A percentile compares a stretch with the other conserved stretches of the same genome.
Conservation (phyloP, 2,797 vertebrate genomes). For the Centroberyx gerrardi region DNA sequence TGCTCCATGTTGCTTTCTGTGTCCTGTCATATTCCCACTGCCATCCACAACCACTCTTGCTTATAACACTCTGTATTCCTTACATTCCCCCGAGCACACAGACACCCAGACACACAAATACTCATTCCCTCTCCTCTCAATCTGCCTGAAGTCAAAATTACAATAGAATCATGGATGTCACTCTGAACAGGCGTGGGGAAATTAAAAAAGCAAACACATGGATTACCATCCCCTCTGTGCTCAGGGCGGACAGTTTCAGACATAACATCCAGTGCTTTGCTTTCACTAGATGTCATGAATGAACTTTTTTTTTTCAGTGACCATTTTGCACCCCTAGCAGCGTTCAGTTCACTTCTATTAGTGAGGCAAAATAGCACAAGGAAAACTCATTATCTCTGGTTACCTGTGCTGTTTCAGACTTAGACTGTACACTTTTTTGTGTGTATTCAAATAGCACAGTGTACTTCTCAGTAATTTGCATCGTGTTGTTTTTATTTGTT, state of each 20-base stretch:
- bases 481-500: slow-evolving; percentile 4
- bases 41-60: too few species aligned
- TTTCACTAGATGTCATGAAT: slow-evolving; percentile 23
- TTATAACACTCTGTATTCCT: too few species aligned
- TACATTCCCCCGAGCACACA: too few species aligned
- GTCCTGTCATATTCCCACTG: too few species aligned
- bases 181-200: slow-evolving; percentile 22
- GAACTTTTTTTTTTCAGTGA: slow-evolving; percentile 6
- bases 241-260: slow-evolving; percentile 25
- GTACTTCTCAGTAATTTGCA: not conserved
- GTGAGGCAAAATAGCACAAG: not conserved
- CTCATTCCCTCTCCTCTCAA: not conserved
- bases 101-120: too few species aligned
- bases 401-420: not conserved
- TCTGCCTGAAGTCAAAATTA: slow-evolving; percentile 5
- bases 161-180: slow-evolving; percentile 25
- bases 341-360: too few species aligned
- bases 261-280: slow-evolving; percentile 15
- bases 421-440: too few species aligned
- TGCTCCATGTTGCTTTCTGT: not conserved
- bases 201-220: slow-evolving; percentile 20
- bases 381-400: not conserved
- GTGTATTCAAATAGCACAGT: too few species aligned
- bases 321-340: too few species aligned
- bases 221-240: slow-evolving; percentile 11